Evolutionary conservation across 2,113 vertebrate genomes (phyloP).

Genomic region (Megaleporinus macrocephalus): DNA sequence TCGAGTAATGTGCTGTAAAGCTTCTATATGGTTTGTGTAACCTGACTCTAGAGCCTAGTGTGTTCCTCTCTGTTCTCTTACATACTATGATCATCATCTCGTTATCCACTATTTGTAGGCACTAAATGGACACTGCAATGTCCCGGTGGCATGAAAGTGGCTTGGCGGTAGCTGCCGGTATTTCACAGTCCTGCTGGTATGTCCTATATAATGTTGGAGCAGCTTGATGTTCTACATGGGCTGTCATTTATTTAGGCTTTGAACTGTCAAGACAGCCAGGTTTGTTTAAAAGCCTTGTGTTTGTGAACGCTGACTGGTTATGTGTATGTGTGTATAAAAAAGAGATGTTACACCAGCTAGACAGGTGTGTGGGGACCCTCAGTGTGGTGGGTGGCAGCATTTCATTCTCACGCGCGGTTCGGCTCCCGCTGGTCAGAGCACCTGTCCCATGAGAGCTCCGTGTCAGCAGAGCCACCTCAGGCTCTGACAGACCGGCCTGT

Average conservation of each 20-base stretch:
- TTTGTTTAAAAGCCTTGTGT: background rate
- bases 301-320: background rate
- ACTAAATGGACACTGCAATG: background rate
- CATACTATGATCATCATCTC: background rate
- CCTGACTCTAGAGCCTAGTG: background rate
- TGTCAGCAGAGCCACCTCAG: background rate
- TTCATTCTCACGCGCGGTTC: background rate
- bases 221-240: background rate
- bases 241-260: background rate
- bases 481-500: background rate
- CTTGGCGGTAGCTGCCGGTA: too few species aligned
- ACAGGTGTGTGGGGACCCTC: background rate
- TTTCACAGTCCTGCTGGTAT: too few species aligned
- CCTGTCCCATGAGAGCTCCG: background rate
- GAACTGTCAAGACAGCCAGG: background rate
- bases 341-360: background rate
- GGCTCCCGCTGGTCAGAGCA: background rate
- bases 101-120: background rate
- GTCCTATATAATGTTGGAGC: too few species aligned
- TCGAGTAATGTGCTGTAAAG: background rate
- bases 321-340: background rate
- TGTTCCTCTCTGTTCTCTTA: background rate
- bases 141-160: too few species aligned
- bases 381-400: background rate
- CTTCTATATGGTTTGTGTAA: background rate